These are phyloP conservation scores for Hemibagrus guttatus DNA, from an alignment of 2,797 vertebrate genomes.

Conservation along the genomic window DNA sequence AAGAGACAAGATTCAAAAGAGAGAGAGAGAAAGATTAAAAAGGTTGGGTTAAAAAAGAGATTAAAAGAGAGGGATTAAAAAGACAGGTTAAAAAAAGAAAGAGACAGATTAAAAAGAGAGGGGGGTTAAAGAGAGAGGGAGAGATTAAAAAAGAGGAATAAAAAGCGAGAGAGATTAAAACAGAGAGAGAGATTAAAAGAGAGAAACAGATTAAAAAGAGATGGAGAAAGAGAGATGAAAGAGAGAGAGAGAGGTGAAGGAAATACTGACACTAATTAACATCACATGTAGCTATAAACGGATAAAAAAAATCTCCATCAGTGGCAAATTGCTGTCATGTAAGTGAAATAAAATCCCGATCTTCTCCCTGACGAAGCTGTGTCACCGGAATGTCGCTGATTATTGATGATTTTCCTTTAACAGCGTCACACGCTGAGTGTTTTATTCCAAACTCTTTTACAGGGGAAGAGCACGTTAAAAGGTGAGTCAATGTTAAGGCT, in stretches of 20 bases:
- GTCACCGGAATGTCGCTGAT: not conserved
- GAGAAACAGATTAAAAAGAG: too few species aligned
- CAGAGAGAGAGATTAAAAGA: too few species aligned
- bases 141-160: too few species aligned
- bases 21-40: not conserved
- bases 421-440: not conserved
- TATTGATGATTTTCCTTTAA: not conserved
- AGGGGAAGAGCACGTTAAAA: not conserved
- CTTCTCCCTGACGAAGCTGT: not conserved
- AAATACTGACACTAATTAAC: not conserved
- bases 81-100: too few species aligned
- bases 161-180: too few species aligned
- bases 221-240: too few species aligned
- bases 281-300: not conserved
- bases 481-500: constrained; percentile 10
- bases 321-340: not conserved
- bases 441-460: not conserved
- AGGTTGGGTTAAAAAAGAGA: too few species aligned
- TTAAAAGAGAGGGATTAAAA: too few species aligned
- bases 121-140: too few species aligned
- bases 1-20: too few species aligned
- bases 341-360: not conserved
- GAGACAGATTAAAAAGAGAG: not conserved
- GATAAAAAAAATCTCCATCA: not conserved
- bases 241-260: too few species aligned